These are phyloP conservation scores for Blomia tropicalis DNA, from an alignment of 2,888 invertebrate species.

Conservation along the genomic window DNA sequence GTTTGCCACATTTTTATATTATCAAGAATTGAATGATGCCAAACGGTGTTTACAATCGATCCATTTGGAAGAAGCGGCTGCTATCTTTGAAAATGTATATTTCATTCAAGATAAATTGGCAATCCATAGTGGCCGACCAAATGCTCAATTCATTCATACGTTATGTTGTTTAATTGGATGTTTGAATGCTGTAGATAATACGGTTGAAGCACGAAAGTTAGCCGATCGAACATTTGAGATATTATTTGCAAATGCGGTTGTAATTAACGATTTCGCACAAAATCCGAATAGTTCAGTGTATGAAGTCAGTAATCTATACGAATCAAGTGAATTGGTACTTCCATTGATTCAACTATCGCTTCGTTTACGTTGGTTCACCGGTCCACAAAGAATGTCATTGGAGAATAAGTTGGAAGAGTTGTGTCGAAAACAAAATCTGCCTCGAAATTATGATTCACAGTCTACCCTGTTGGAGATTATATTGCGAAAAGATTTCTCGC, in stretches of 20 bases:
- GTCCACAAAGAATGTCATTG: constrained; percentile 34
- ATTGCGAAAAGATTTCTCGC: constrained; percentile 28
- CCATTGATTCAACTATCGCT: constrained; percentile 34
- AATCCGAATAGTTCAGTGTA: not conserved
- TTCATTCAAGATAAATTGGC: constrained; percentile 35
- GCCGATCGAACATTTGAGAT: constrained; percentile 32
- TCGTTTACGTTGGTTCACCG: constrained; percentile 35
- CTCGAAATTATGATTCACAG: constrained; percentile 27
- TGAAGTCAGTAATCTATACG: constrained; percentile 25
- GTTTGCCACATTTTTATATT: constrained; percentile 35
- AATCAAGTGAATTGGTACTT: constrained; percentile 32
- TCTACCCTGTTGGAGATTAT: constrained; percentile 31
- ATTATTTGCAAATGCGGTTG: constrained; percentile 11
- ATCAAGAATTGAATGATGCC: constrained; percentile 33
- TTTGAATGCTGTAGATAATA: constrained; percentile 32
- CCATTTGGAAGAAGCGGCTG: constrained; percentile 33
- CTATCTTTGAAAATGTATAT: constrained; percentile 33
- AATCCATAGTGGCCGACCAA: constrained; percentile 30
- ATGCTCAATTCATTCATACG: constrained; percentile 32
- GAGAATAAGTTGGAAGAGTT: constrained; percentile 32
- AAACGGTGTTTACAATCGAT: constrained; percentile 32
- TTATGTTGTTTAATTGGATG: constrained; percentile 34
- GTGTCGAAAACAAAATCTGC: constrained; percentile 27
- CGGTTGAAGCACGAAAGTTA: constrained; percentile 33
- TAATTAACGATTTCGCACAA: not conserved